Base-by-base conservation (phyloP, 1,140 invertebrate species). In the Drosophila lacertosa region DNA sequence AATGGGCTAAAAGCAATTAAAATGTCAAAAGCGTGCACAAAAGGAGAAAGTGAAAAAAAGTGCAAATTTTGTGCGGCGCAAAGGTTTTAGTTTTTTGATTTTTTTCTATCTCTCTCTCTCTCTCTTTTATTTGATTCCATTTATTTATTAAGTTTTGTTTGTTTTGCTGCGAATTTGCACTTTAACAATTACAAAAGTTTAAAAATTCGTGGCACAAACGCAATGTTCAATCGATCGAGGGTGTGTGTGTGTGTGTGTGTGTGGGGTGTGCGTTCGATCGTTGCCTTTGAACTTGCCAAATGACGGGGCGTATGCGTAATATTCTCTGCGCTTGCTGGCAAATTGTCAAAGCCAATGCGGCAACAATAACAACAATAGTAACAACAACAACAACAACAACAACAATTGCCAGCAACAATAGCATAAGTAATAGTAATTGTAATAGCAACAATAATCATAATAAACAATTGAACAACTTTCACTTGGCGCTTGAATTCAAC, bases 401-500 rank as follows among this genome's bases (percentile, higher is more conserved):
- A 37, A 11, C 22, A 6, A 24, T 4, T 10, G 15, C 33, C 32
- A 64, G 20, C 59, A 60, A 50, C 29, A 80, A 76, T 53, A 48
- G 54, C 18, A 58, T 68, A 68, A 67, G 65, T 68, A 68, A 68
- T 69, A 68, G 65, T 48, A 60, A 65, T 65, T 63, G 54, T 44
- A 60, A 68, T 54, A 71, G 39, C 57, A 77, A 73, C 45, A 83
- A 80, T 67, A 81, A 73, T 78, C 67, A 78, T 89, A 89, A 89
- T 89, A 84, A 83, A 83, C 80, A 89, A 80, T 83, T 84, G 79
- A 89, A 72, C 69, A 89, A 89, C 84, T 89, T 89, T 89, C 84
- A 89, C 84, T 89, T 80, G 76, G 73, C 84, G 79, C 84, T 89
- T 89, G 79, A 89, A 89, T 89, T 89, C 84, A 84, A 82, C 77